Percentiles rank a stretch among this genome's conserved stretches.
phyloP scores from a whole-genome alignment of 2,113 vertebrate species.

The Mormyrus iriodes region DNA sequence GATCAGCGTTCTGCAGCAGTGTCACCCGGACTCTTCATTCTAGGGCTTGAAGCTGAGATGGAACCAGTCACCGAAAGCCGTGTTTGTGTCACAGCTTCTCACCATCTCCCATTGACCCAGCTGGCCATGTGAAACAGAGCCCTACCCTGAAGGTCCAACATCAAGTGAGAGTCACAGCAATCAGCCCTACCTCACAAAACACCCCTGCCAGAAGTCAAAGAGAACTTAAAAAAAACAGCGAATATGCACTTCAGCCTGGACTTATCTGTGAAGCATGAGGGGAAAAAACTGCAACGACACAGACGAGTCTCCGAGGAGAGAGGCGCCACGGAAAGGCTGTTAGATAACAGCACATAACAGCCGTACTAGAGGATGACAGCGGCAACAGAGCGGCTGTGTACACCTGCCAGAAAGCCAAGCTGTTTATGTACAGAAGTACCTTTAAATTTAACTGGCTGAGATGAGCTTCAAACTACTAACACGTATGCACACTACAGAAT shows the following conservation, averaged over 20 bases:
- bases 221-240: neutral
- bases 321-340: neutral
- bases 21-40: neutral
- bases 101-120: neutral
- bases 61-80: neutral
- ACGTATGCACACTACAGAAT: neutral
- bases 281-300: neutral
- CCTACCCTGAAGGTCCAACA: too few relatives aligned
- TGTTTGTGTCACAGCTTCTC: neutral
- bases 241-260: neutral
- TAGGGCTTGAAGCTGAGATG: neutral
- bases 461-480: neutral
- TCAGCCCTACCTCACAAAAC: neutral
- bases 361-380: neutral
- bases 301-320: neutral
- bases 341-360: neutral
- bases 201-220: neutral
- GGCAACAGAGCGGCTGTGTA: neutral
- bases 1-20: neutral
- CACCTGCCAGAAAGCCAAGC: neutral
- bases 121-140: neutral
- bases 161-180: neutral
- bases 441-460: neutral
- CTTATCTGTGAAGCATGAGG: constrained; percentile 5
- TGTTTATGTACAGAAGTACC: neutral